A percentile compares a stretch with the other conserved stretches of the same genome.
Conservation (phyloP, 2,113 vertebrate genomes). For the Hemicordylus capensis region DNA sequence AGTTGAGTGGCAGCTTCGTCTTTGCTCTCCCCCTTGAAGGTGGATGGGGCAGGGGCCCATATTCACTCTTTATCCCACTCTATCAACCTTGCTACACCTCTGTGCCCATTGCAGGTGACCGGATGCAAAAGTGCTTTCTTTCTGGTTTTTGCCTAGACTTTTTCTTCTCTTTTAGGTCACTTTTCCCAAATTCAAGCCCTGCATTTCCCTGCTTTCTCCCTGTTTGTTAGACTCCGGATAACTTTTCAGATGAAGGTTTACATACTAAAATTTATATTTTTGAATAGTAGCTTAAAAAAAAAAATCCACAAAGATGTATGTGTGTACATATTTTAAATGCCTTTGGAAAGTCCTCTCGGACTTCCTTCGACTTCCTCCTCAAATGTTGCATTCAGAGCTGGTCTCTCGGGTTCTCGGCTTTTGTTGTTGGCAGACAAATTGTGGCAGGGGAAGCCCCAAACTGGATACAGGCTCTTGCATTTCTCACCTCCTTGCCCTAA, state of each 20-base stretch:
- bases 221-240: conserved; percentile 47
- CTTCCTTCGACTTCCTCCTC: not conserved
- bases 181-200: rapidly evolving
- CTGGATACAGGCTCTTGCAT: rapidly evolving
- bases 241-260: not conserved
- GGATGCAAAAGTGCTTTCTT: not conserved
- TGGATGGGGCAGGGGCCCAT: too few species aligned
- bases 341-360: not conserved
- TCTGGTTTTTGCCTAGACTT: not conserved
- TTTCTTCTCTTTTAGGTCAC: rapidly evolving
- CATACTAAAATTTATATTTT: rapidly evolving
- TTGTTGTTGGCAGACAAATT: not conserved
- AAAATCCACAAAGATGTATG: rapidly evolving
- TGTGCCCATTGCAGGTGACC: not conserved
- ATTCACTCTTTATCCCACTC: too few species aligned
- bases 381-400: conserved; percentile 28
- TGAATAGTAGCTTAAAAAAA: not conserved
- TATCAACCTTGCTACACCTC: too few species aligned
- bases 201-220: not conserved
- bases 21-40: too few species aligned
- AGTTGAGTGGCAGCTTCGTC: too few species aligned
- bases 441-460: rapidly evolving
- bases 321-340: not conserved
- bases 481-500: not conserved
- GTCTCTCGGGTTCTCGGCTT: not conserved